Base-by-base conservation (phyloP, 2,113 vertebrate genomes). In the Trogon surrucura region DNA sequence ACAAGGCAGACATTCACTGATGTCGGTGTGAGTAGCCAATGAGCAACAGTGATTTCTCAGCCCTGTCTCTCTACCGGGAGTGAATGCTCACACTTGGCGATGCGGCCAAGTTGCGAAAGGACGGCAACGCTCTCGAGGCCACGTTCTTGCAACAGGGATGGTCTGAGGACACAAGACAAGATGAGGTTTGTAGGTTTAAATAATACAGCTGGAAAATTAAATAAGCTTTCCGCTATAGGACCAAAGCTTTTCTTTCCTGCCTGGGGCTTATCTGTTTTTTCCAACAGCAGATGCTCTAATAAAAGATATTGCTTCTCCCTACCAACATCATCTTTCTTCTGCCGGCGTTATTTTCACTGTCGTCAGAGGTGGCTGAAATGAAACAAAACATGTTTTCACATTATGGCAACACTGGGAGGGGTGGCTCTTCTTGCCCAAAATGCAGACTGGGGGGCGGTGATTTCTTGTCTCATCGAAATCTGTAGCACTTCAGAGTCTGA, bases 301-400 rank as follows among this genome's bases (percentile, higher is more conserved):
- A 69, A 73, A 91, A 88, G 48, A 41, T 83, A 69, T 58, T 73
- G 27, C 25, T 79, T 88, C 66, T 74, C 34, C 92, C 58, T 91
- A 62, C 83, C 58, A 79, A 57, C 44, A 32, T 53, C 3, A 0
- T 61, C 60, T 82, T 73, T 48, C 72, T 89, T 80, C 53, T 58
- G 48, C 62, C 27, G 32, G 34, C 41, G 44, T 97, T 89, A 88
- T 94, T 96, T 83, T 97, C 89, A 94, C 81, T 77, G 93, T 61
- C 80, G 85, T 89, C 73, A 66, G 88, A 82, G 88, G 36, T 88
- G 89, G 88, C 34, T 88, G 69, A 97, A 96, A 97, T 95, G 91
- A 96, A 97, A 95, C 73, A 89, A 81, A 93, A 36, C 66, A 73
- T 83, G 84, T 95, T 97, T 97, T 94, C 94, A 86, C 91, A 93